phyloP scores from a whole-genome alignment of 2,888 invertebrate genomes.

The Parnassius mnemosyne region DNA sequence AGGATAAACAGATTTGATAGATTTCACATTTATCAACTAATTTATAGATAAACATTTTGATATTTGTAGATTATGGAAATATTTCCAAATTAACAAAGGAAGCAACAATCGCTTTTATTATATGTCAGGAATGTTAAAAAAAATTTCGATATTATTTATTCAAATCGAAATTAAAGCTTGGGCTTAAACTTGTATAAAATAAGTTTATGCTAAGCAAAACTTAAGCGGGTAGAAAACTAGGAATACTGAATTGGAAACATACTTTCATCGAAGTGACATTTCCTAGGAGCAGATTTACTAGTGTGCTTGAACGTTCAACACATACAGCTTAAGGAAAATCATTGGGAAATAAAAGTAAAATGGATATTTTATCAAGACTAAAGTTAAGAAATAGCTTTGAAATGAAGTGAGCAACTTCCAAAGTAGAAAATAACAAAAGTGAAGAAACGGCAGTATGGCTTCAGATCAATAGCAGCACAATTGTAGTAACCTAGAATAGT shows the following conservation, averaged over 20 bases:
- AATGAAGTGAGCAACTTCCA: not conserved
- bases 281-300: not conserved
- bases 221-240: not conserved
- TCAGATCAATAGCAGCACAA: constrained; percentile 4
- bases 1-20: constrained; percentile 26
- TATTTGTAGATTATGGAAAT: constrained; percentile 44
- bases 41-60: constrained; percentile 42
- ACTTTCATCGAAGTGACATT: not conserved
- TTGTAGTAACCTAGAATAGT: not conserved
- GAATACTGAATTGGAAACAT: constrained; percentile 4
- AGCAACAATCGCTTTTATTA: constrained; percentile 17
- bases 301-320: constrained; percentile 5
- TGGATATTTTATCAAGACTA: too few species aligned
- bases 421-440: constrained; percentile 1
- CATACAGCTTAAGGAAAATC: not conserved
- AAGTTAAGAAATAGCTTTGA: too few species aligned
- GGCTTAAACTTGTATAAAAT: not conserved
- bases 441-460: constrained; percentile 11
- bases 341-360: not conserved
- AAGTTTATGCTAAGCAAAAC: not conserved
- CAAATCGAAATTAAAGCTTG: constrained; percentile 30
- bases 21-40: constrained; percentile 27
- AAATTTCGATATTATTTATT: constrained; percentile 13
- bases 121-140: constrained; percentile 35
- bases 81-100: constrained; percentile 1